Evolutionary conservation across 2,113 vertebrate genomes (phyloP).

Genomic region (Monopterus albus): DNA sequence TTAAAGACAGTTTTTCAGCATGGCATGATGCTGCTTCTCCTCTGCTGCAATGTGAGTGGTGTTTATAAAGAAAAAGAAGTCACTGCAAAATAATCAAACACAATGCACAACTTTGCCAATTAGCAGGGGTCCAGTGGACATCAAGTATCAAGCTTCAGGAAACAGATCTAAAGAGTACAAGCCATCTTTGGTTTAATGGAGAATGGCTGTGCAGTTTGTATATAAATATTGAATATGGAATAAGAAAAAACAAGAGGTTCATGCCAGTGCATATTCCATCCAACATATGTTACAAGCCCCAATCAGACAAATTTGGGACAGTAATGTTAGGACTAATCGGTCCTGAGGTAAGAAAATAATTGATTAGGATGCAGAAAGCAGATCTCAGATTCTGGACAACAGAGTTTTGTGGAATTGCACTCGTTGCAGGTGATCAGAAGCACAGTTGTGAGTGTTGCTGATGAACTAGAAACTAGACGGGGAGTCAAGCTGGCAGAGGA

Average conservation of each 20-base stretch:
- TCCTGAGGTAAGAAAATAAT: too few relatives aligned
- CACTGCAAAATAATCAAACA: neutral
- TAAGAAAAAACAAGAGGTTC: neutral
- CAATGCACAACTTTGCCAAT: neutral
- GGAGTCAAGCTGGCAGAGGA: too few relatives aligned
- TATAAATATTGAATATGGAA: neutral
- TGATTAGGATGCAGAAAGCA: too few relatives aligned
- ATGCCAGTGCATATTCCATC: too few relatives aligned
- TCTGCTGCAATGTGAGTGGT: neutral
- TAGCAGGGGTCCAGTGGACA: neutral
- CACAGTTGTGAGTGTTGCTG: too few relatives aligned
- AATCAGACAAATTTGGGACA: too few relatives aligned
- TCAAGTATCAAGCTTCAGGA: neutral
- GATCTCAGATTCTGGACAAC: too few relatives aligned
- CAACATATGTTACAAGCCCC: too few relatives aligned
- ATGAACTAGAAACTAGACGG: too few relatives aligned
- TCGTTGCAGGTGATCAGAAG: too few relatives aligned
- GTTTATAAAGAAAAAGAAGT: neutral
- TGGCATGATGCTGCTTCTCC: neutral
- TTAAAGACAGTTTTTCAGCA: constrained; percentile 5
- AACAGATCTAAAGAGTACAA: neutral
- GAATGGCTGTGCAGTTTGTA: neutral
- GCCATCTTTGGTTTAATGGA: neutral
- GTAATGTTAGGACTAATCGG: too few relatives aligned
- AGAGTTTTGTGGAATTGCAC: too few relatives aligned